phyloP scores from a whole-genome alignment of 37 sponge, comb jelly and placozoan species.

The Chondrosia reniformis region DNA sequence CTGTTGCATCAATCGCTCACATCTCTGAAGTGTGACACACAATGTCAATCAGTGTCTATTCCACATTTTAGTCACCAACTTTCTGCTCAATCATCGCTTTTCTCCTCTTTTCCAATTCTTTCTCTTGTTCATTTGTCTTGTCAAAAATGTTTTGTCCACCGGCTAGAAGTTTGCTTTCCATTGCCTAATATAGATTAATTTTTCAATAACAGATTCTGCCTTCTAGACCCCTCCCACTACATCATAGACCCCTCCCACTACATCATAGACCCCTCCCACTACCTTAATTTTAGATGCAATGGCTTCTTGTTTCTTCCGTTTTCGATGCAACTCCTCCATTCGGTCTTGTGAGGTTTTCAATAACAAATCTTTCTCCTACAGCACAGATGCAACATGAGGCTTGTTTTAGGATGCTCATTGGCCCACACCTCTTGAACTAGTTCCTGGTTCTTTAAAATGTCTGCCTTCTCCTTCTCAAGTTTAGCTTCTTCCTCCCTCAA shows the following conservation, averaged over 20 bases:
- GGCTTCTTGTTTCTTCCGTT: conserved; percentile 76
- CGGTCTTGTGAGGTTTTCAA: conserved; percentile 51
- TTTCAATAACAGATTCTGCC: background rate
- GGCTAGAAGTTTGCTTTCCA: conserved; percentile 96
- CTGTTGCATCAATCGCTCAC: conserved; percentile 81
- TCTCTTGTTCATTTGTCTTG: conserved; percentile 75
- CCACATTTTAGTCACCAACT: conserved; percentile 20
- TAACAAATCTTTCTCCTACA: conserved; percentile 70
- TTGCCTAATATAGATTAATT: conserved; percentile 47
- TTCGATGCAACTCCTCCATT: conserved; percentile 63
- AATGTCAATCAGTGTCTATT: background rate
- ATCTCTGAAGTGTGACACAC: conserved; percentile 26
- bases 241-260: background rate
- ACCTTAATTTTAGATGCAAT: conserved; percentile 79
- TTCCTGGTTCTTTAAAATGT: conserved; percentile 73
- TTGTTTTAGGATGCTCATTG: no score
- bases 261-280: background rate
- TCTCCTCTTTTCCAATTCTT: conserved; percentile 50
- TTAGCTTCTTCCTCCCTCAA: conserved; percentile 50
- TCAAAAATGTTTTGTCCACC: conserved; percentile 81
- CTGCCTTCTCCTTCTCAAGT: conserved; percentile 75
- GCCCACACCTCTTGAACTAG: conserved; percentile 72
- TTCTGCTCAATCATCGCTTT: conserved; percentile 81
- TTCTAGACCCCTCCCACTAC: background rate
- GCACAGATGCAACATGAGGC: background rate